A percentile compares a stretch with the other conserved stretches of the same genome.
These are phyloP conservation scores for Falcaria lacertinaria DNA, from an alignment of 2,888 invertebrate genomes.

Conservation along the genomic window DNA sequence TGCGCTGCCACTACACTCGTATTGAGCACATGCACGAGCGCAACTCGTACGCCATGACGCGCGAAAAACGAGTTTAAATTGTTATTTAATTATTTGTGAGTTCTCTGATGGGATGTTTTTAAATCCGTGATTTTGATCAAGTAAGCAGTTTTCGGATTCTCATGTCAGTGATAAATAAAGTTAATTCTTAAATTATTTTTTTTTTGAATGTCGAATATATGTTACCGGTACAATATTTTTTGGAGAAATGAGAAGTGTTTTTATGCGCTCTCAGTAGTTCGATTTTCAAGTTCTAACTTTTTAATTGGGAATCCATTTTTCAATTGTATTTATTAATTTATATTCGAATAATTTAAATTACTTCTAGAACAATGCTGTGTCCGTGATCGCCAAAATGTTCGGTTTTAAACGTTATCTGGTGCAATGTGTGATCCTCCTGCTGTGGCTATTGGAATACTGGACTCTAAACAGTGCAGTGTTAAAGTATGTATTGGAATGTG, in stretches of 20 bases:
- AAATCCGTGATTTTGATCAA: not conserved
- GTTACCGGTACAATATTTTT: no score
- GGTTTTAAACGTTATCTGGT: slow-evolving; percentile 57
- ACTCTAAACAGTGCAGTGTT: slow-evolving; percentile 44
- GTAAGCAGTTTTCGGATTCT: no score
- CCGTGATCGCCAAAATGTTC: slow-evolving; percentile 50
- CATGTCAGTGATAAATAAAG: no score
- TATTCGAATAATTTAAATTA: no score
- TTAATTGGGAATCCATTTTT: no score
- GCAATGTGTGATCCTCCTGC: slow-evolving; percentile 38
- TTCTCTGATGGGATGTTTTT: not conserved
- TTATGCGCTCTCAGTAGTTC: no score
- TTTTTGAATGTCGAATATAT: no score
- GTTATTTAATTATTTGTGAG: not conserved
- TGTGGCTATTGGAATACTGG: slow-evolving; percentile 49
- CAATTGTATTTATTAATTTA: no score
- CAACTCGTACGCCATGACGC: slow-evolving; percentile 30
- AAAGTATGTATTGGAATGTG: slow-evolving; percentile 40
- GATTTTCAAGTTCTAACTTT: no score
- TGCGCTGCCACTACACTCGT: slow-evolving; percentile 45
- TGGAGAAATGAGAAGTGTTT: no score
- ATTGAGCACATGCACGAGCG: slow-evolving; percentile 45
- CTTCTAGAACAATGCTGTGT: slow-evolving; percentile 24
- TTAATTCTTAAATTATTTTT: no score
- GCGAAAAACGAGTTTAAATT: slow-evolving; percentile 21